Evolutionary conservation across 2,113 vertebrate genomes (phyloP), one percentile per base, ranked within the genome.

Genomic region (Rhynchomys soricoides): DNA sequence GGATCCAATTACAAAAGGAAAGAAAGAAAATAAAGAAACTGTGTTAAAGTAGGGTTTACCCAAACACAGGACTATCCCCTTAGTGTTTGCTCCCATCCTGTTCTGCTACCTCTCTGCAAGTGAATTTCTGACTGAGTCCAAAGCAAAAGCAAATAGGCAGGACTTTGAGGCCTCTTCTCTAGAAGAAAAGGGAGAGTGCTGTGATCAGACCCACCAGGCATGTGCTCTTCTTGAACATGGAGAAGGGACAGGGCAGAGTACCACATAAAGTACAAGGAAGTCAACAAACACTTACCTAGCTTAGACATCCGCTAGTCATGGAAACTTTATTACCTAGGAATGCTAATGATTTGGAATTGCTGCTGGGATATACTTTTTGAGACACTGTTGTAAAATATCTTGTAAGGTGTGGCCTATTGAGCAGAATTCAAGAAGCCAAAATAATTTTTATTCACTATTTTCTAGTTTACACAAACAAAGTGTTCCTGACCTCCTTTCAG

Each of bases 401-500:
- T 70, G 85, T 96, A 70, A 95, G 75, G 40, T 57, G 88, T 22
- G 77, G 86, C 77, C 79, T 13, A 81, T 59, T 78, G 62, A 88
- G 31, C 31, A 86, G 43, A 94, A 73, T 89, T 52, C 66, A 96
- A 34, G 7, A 75, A 24, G 10, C 3, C 24, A 81, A 93, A 40
- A 74, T 43, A 73, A 75, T 86, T 92, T 95, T 92, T 75, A 86
- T 40, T 77, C 52, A 74, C 13, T 68, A 90, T 75, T 93, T 74
- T 29, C 45, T 73, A 94, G 17, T 26, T 93, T 90, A 71, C 81
- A 86, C 73, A 55, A 94, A 97, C 96, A 82, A 97, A 90, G 79
- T 55, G 29, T 45, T 71, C 86, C 57, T 59, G 59, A 94, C n/a
- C 86, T 90, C 79, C 45, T 91, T 94, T 89, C 79, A 59, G 31